A percentile compares a stretch with the other conserved stretches of the same genome.
These are phyloP conservation scores for Aspidiotus rigidus DNA, from an alignment of 2,888 invertebrate species.

Conservation along the genomic window DNA sequence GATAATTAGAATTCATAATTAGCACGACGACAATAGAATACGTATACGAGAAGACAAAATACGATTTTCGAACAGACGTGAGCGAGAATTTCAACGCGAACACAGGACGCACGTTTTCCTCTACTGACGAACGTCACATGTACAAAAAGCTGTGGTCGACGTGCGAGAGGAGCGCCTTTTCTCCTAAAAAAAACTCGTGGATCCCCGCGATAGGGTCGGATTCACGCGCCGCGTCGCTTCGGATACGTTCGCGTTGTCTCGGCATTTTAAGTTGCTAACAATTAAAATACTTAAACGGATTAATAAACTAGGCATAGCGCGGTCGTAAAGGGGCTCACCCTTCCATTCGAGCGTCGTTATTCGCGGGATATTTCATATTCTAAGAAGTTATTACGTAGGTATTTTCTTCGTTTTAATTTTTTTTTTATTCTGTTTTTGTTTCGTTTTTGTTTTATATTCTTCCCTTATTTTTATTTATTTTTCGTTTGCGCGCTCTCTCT, in stretches of 20 bases:
- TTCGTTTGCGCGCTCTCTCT: too few species aligned
- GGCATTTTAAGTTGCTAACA: constrained; percentile 19
- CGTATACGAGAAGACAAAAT: too few species aligned
- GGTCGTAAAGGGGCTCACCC: constrained; percentile 10
- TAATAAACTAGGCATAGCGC: constrained; percentile 8
- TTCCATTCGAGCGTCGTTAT: too few species aligned
- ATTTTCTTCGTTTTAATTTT: too few species aligned
- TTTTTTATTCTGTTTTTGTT: too few species aligned
- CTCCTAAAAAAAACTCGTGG: not conserved
- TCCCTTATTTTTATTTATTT: too few species aligned
- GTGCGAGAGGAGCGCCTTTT: constrained; percentile 1
- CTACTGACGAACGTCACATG: constrained; percentile 19
- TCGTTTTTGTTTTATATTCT: too few species aligned
- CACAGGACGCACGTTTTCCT: not conserved
- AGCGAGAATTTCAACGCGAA: not conserved
- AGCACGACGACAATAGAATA: not conserved
- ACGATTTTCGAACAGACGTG: too few species aligned
- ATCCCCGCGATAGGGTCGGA: constrained; percentile 5
- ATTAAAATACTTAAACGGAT: constrained; percentile 28
- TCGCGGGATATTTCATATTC: too few species aligned
- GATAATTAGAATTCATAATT: not conserved
- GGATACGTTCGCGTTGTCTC: constrained; percentile 28
- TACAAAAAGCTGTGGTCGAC: constrained; percentile 6
- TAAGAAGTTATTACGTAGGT: too few species aligned
- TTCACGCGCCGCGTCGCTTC: constrained; percentile 16